Evolutionary conservation across 92 coral and sea anemone species (phyloP), one percentile per base, ranked within the genome.

Genomic region (Ricordea florida): DNA sequence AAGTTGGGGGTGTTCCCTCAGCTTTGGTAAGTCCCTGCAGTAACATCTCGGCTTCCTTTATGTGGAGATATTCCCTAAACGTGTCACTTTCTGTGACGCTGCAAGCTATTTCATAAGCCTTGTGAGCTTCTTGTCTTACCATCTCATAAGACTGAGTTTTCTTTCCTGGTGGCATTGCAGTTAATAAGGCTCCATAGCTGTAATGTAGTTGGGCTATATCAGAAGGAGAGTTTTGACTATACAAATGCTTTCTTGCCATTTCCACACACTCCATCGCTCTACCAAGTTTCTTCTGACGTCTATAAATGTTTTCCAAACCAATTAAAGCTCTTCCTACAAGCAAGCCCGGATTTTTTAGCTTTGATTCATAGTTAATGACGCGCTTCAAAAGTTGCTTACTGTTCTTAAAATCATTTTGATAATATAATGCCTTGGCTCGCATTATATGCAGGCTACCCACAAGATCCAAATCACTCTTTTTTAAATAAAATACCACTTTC

Each of bases 141-240:
- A 30, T 40, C n/a, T 16, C n/a, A 47, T 3, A 1, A 61, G 29
- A 10, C 30, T 21, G 2, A 14, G 40, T 1, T 0, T 27, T 6
- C 10, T 55, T 55, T 1, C 37, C 37, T 6, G 62, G 13, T 29
- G 62, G 40, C 9, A 55, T 2, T 1, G 62, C 18, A 6, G 10
- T 55, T 10, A 55, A 7, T 30, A 55, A 55, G 31, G 68, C 68
- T 7, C 68, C 68, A 61, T 61, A 61, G 8, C 68, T 35, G 68
- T 61, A 40, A 61, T 14, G 16, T 2, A 61, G 49, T 38, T 61
- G 45, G 0, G 68, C 68, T 61, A 13, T 24, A 25, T 61, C 68
- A 13, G 17, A 1, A 2, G 29, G 3, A 3, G 49, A 40, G 45
- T 61, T 40, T 15, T 61, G 68, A 61, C 13, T 15, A 13, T 40